Evolutionary conservation across 2,888 invertebrate species (phyloP).

Genomic region (Agrotis clavis): DNA sequence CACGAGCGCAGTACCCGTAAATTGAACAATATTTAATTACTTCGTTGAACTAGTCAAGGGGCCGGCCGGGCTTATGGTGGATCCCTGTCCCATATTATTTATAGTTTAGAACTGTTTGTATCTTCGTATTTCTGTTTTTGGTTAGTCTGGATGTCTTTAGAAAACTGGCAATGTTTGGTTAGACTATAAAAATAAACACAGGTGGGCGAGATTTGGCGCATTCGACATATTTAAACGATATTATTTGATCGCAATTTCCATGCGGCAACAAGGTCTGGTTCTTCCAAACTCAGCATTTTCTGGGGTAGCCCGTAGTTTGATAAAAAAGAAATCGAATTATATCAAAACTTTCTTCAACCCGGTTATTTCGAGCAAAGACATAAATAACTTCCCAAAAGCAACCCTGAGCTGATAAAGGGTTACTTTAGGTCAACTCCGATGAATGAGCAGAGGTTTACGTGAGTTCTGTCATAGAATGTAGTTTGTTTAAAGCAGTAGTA

Average conservation of each 20-base stretch:
- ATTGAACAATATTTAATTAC: slow-evolving; percentile 65
- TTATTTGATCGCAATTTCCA: neutral
- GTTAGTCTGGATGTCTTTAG: neutral
- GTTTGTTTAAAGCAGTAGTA: slow-evolving; percentile 11
- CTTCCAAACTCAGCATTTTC: neutral
- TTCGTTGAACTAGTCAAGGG: slow-evolving; percentile 24
- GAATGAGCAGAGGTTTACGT: slow-evolving; percentile 36
- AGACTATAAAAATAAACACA: slow-evolving; percentile 26
- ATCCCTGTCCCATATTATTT: slow-evolving; percentile 13
- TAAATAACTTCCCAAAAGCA: neutral
- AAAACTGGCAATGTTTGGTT: slow-evolving; percentile 26
- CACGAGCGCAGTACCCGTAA: slow-evolving; percentile 51
- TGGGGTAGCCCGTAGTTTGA: too few relatives aligned
- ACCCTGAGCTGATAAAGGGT: slow-evolving; percentile 10
- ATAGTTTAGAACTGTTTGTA: slow-evolving; percentile 3
- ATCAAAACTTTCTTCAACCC: too few relatives aligned
- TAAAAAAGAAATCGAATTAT: neutral
- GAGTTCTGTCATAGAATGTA: slow-evolving; percentile 20
- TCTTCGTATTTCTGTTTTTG: neutral
- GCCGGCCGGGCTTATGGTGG: slow-evolving; percentile 8
- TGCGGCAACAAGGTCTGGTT: neutral
- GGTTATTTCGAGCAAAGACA: neutral
- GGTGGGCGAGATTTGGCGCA: slow-evolving; percentile 30
- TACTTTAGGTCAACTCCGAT: slow-evolving; percentile 29
- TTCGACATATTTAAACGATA: neutral